phyloP scores from a whole-genome alignment of 2,797 vertebrate genomes.

The Delichon dasypus region DNA sequence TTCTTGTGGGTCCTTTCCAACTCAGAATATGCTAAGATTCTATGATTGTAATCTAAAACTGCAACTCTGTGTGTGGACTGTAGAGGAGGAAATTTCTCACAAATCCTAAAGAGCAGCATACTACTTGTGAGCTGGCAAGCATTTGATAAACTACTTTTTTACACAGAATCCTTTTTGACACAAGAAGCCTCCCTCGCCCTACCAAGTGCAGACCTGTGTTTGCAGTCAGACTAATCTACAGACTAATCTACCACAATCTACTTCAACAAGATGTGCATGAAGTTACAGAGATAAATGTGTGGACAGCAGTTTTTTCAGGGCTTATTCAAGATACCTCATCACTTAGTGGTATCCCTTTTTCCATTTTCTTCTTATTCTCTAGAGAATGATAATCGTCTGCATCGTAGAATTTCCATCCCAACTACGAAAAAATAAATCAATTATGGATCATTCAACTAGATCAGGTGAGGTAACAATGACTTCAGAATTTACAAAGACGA shows the following conservation, averaged over 20 bases:
- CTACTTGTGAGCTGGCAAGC: neutral
- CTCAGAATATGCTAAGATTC: neutral
- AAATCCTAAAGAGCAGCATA: neutral
- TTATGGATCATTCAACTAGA: neutral
- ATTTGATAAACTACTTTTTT: neutral
- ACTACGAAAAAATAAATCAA: conserved; percentile 66
- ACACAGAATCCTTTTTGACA: neutral
- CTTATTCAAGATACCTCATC: conserved; percentile 81
- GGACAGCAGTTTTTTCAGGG: neutral
- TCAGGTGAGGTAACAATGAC: neutral
- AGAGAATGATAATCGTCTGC: conserved; percentile 87
- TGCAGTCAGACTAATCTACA: neutral
- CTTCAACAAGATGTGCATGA: neutral
- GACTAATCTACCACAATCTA: neutral
- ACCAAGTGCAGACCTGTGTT: neutral
- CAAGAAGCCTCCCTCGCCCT: neutral
- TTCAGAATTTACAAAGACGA: neutral
- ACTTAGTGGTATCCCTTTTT: conserved; percentile 81
- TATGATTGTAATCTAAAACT: neutral
- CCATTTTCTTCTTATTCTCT: conserved; percentile 87
- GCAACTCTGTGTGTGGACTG: neutral
- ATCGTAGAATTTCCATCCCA: conserved; percentile 88
- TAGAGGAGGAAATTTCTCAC: neutral
- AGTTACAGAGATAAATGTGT: neutral
- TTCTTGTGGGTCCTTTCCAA: neutral